Evolutionary conservation across 2,888 invertebrate species (phyloP).

Genomic region (Orthonevra nobilis): DNA sequence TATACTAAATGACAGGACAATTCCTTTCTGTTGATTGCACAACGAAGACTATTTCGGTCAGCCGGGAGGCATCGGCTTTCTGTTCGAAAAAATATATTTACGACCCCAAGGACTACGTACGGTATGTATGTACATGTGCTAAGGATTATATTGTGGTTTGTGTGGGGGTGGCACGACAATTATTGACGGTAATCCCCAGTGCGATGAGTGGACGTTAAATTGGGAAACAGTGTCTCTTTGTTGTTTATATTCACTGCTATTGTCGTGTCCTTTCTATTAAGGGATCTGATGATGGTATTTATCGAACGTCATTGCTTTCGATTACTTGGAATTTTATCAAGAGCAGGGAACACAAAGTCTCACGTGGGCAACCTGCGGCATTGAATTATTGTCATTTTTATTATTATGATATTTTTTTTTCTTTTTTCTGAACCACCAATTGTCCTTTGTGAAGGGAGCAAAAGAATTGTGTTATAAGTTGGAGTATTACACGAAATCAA

Average conservation of each 20-base stretch:
- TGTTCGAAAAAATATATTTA: slow-evolving; percentile 39
- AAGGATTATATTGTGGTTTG: slow-evolving; percentile 60
- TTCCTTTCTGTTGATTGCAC: slow-evolving; percentile 62
- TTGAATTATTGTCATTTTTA: slow-evolving; percentile 47
- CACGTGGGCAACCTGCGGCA: slow-evolving; percentile 55
- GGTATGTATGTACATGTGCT: no score
- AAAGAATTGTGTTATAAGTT: no score
- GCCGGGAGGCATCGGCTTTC: neutral
- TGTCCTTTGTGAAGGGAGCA: neutral
- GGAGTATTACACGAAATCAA: neutral
- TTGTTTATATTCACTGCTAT: slow-evolving; percentile 33
- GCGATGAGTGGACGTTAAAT: slow-evolving; percentile 70
- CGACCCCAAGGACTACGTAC: slow-evolving; percentile 60
- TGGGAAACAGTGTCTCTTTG: slow-evolving; percentile 64
- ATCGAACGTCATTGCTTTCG: slow-evolving; percentile 68
- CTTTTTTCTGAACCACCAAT: neutral
- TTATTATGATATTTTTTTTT: slow-evolving; percentile 43
- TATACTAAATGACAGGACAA: slow-evolving; percentile 67
- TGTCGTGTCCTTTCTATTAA: slow-evolving; percentile 21
- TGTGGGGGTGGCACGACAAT: slow-evolving; percentile 36
- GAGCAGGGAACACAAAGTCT: slow-evolving; percentile 2
- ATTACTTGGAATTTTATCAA: slow-evolving; percentile 52
- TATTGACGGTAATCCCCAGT: slow-evolving; percentile 69
- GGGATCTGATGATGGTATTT: slow-evolving; percentile 62
- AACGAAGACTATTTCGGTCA: slow-evolving; percentile 43